Percentiles rank a stretch among this genome's conserved stretches.
phyloP scores from a whole-genome alignment of 2,113 vertebrate genomes.

The Hyperopisus bebe region DNA sequence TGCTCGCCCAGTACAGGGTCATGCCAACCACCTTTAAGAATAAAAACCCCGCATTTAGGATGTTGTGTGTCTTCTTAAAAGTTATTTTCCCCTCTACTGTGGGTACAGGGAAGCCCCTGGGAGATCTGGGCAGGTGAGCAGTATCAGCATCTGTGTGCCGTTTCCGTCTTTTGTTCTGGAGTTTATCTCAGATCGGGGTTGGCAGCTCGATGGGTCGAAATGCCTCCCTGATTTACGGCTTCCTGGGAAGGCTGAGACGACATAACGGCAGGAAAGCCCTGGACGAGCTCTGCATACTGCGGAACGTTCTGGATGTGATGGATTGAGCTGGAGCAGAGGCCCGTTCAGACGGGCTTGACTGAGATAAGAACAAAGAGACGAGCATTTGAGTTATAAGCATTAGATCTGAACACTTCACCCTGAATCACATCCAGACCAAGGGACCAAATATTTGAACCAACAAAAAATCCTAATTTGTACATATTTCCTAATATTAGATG shows the following conservation, averaged over 20 bases:
- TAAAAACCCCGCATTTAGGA: neutral
- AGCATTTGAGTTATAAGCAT: neutral
- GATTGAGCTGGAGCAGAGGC: neutral
- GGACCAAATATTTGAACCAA: neutral
- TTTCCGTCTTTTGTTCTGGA: conserved; percentile 19
- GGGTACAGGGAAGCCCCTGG: neutral
- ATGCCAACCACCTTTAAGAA: neutral
- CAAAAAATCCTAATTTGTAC: neutral
- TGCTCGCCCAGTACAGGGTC: neutral
- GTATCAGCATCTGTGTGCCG: neutral
- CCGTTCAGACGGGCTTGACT: neutral
- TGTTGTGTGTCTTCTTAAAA: neutral
- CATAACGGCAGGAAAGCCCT: neutral
- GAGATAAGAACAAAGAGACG: neutral
- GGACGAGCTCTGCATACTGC: neutral
- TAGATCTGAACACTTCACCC: neutral
- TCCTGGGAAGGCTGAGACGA: conserved; percentile 4
- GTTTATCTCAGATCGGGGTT: conserved; percentile 12
- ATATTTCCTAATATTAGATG: neutral
- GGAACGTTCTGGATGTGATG: neutral
- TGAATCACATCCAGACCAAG: neutral
- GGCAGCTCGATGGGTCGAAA: neutral
- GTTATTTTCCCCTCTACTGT: neutral
- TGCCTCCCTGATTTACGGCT: neutral
- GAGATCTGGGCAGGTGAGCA: conserved; percentile 1